Evolutionary conservation across 1,140 invertebrate species (phyloP).

Genomic region (Scaptomyza pallida): DNA sequence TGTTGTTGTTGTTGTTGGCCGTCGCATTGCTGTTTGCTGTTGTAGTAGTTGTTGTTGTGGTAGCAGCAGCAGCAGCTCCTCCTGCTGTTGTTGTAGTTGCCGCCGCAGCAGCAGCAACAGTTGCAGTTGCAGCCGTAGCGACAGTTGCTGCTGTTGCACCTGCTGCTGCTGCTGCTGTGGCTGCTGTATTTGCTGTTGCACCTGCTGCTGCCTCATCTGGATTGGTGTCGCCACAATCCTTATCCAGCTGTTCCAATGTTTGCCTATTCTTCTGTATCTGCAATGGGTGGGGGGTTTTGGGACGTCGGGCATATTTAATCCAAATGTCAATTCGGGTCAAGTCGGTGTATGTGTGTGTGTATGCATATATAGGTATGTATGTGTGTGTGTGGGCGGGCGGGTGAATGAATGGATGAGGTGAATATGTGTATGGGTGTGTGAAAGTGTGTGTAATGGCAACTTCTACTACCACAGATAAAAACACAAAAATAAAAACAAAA

Average conservation of each 20-base stretch:
- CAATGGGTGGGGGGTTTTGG: slow-evolving; percentile 40
- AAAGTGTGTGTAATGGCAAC: background rate
- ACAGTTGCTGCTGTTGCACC: background rate
- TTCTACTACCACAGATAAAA: slow-evolving; percentile 1
- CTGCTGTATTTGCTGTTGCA: slow-evolving; percentile 85
- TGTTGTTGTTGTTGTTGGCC: slow-evolving; percentile 84
- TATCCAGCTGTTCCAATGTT: slow-evolving; percentile 92
- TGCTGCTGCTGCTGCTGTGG: background rate
- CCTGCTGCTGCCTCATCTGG: slow-evolving; percentile 64
- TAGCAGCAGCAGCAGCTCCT: background rate
- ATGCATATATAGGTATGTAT: background rate
- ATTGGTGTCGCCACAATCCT: slow-evolving; percentile 71
- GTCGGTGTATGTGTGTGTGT: slow-evolving; percentile 1
- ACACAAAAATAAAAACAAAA: no score
- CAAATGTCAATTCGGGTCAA: slow-evolving; percentile 45
- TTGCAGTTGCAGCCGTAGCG: background rate
- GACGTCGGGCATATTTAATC: slow-evolving; percentile 59
- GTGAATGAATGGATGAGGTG: background rate
- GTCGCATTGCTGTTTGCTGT: slow-evolving; percentile 55
- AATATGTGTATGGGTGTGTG: background rate
- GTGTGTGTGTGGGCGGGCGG: background rate
- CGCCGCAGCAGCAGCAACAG: slow-evolving; percentile 1
- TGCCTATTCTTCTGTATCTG: slow-evolving; percentile 98
- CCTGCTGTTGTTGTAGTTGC: background rate
- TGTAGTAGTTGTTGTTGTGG: background rate